Evolutionary conservation across 2,797 vertebrate species (phyloP).

Genomic region (Microctenopoma stevenorrisi): DNA sequence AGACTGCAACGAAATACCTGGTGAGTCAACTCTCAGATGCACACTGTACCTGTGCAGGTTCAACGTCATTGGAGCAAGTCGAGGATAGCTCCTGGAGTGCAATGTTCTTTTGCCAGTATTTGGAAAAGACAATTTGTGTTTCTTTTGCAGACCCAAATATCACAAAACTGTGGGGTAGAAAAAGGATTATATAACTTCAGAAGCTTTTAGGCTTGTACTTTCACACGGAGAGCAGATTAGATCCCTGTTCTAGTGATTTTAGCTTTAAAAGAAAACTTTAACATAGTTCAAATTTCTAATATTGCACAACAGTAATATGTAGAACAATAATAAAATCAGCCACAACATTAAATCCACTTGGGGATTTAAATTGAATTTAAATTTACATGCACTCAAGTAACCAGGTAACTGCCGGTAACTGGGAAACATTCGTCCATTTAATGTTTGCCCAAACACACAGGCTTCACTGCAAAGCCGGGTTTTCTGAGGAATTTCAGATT

Average conservation of each 20-base stretch:
- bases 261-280: no score
- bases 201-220: neutral
- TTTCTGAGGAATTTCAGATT: neutral
- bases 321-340: no score
- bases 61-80: neutral
- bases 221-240: neutral
- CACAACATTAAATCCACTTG: no score
- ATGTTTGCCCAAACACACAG: no score
- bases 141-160: neutral
- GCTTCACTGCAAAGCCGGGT: no score
- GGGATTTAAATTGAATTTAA: no score
- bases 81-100: neutral
- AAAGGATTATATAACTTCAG: neutral
- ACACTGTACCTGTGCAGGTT: neutral
- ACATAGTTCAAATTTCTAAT: neutral
- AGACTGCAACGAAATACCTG: conserved; percentile 95
- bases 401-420: no score
- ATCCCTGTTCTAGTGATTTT: neutral
- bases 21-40: conserved; percentile 73
- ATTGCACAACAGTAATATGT: no score
- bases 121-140: neutral
- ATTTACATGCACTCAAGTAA: no score
- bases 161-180: neutral
- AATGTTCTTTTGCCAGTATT: neutral
- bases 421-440: no score